A percentile compares a stretch with the other conserved stretches of the same genome.
Conservation (phyloP, 2,113 vertebrate species). For the Agapornis roseicollis region DNA sequence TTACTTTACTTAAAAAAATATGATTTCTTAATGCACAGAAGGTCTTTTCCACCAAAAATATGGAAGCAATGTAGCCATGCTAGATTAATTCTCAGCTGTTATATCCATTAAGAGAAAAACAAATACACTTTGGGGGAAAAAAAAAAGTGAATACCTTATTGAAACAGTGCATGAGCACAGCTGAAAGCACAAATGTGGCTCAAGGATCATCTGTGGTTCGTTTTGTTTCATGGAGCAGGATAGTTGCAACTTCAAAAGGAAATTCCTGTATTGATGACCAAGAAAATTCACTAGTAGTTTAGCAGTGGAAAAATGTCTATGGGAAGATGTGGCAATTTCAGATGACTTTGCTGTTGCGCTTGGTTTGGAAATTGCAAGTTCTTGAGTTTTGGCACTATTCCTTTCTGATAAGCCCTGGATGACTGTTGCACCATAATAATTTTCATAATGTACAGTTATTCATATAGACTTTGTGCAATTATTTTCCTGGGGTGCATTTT, state of each 20-base stretch:
- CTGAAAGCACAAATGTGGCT: neutral
- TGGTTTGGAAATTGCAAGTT: neutral
- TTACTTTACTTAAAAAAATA: neutral
- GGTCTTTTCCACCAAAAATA: neutral
- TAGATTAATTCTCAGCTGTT: neutral
- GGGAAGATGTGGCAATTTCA: neutral
- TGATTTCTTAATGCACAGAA: neutral
- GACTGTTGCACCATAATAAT: neutral
- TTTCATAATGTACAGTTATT: neutral
- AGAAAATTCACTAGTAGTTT: neutral
- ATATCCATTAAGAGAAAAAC: neutral
- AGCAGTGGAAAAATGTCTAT: neutral
- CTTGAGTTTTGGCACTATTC: neutral
- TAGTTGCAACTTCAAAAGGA: neutral
- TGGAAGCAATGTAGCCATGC: neutral
- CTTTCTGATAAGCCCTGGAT: neutral
- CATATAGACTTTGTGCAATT: neutral
- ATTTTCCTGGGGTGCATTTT: neutral
- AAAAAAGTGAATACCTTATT: neutral
- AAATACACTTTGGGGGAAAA: rapidly evolving
- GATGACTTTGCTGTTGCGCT: neutral
- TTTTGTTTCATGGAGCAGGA: neutral
- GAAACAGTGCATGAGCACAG: neutral
- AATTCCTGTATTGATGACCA: neutral
- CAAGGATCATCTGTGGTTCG: neutral